Evolutionary conservation across 2,797 vertebrate species (phyloP), one percentile per base, ranked within the genome.

Genomic region (Spizella passerina): DNA sequence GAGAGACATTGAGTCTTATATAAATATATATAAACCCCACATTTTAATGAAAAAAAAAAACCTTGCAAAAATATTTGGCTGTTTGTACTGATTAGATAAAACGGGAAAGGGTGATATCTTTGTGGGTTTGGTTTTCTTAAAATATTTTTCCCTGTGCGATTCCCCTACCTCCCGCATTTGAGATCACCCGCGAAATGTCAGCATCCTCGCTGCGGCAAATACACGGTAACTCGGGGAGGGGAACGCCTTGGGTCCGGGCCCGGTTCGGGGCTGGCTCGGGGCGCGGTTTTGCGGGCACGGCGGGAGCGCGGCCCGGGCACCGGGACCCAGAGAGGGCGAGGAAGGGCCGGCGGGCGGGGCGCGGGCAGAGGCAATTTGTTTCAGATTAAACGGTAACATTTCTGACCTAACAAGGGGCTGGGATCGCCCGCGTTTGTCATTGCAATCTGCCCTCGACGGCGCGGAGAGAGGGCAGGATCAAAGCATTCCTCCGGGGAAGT

Each of bases 401-500:
- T 85, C 89, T 78, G 93, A 57, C 85, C 55, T 61, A 94, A 92
- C 76, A 83, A 88, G 63, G 41, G 29, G 75, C 56, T 23, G 65
- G 66, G 60, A 94, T 96, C 77, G 90, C 94, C 56, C 57, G 88
- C 78, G 80, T 97, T 97, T 95, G 97, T 96, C 96, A 80, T 84
- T 94, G 88, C 85, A 82, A 94, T 97, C 79, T 76, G 86, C 94
- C 92, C 93, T 88, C 93, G 69, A 86, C 90, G 89, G 60, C 71
- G 89, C 79, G 86, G 77, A 88, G 79, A 86, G 59, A 75, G 86
- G 82, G 91, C 72, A 95, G 73, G 98, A 98, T 99, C 98, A 99
- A 99, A 99, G 99, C 99, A 99, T 99, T 99, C 98, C 96, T 98
- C 22, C 6, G 76, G 86, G 97, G 94, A 97, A 92, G 88, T 94